Conservation (phyloP, 2,888 invertebrate species). For the Dioctria linearis region DNA sequence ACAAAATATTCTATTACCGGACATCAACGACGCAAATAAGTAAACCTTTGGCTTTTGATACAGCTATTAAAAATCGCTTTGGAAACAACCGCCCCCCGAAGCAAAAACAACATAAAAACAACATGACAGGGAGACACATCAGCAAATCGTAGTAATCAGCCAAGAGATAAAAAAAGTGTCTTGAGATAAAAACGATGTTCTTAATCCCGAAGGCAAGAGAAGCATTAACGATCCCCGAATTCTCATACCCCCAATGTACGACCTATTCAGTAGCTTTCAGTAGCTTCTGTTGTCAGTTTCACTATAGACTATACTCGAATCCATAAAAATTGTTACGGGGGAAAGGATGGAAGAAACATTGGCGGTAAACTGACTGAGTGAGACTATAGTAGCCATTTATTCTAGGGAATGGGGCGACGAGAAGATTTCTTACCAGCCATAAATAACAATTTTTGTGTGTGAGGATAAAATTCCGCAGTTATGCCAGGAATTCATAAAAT, state of each 20-base stretch:
- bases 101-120: constrained; percentile 18
- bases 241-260: neutral
- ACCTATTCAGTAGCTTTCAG: constrained; percentile 44
- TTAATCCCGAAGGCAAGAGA: constrained; percentile 39
- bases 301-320: constrained; percentile 17
- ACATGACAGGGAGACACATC: constrained; percentile 42
- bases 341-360: neutral
- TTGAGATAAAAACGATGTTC: constrained; percentile 38
- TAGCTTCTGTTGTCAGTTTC: constrained; percentile 25
- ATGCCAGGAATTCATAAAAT: constrained; percentile 50
- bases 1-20: constrained; percentile 19
- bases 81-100: constrained; percentile 22
- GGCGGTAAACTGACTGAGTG: constrained; percentile 37
- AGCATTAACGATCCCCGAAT: constrained; percentile 34
- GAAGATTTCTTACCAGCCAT: constrained; percentile 45
- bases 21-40: neutral
- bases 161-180: constrained; percentile 28
- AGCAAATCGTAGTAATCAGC: constrained; percentile 50
- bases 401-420: neutral
- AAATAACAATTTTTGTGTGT: constrained; percentile 52
- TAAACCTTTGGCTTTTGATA: constrained; percentile 29
- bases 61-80: constrained; percentile 51
- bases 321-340: constrained; percentile 38
- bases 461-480: constrained; percentile 51
- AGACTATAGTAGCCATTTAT: too few species aligned